These are phyloP conservation scores for Arctia plantaginis DNA, from an alignment of 2,888 invertebrate species.

Conservation along the genomic window DNA sequence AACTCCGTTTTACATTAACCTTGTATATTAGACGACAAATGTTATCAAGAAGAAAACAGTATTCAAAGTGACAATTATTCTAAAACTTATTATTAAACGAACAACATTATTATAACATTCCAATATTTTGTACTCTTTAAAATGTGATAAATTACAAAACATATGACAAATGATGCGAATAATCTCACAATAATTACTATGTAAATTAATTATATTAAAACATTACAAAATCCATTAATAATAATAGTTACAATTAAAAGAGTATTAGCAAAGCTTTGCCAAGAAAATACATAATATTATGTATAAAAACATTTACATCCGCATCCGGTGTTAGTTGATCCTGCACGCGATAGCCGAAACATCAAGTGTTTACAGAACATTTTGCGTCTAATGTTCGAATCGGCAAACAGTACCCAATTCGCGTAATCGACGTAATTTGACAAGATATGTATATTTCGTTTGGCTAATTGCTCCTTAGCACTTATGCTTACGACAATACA, in stretches of 20 bases:
- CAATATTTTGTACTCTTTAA: constrained; percentile 86
- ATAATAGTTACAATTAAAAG: constrained; percentile 81
- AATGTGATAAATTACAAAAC: constrained; percentile 86
- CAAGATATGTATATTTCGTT: neutral
- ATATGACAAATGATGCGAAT: constrained; percentile 74
- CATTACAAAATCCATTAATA: constrained; percentile 84
- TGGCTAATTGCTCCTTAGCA: constrained; percentile 21
- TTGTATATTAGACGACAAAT: constrained; percentile 83
- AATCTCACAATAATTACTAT: constrained; percentile 83
- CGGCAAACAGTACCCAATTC: neutral
- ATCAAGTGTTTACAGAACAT: constrained; percentile 40
- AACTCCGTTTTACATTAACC: constrained; percentile 77
- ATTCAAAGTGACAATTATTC: constrained; percentile 82
- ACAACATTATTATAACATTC: constrained; percentile 85
- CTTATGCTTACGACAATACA: constrained; percentile 35
- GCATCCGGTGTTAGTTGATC: constrained; percentile 54
- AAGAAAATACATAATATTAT: constrained; percentile 67
- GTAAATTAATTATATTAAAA: constrained; percentile 85
- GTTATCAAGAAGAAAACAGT: constrained; percentile 77
- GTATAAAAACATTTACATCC: constrained; percentile 69
- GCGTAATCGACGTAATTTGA: neutral
- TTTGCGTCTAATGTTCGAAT: constrained; percentile 27
- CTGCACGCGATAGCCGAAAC: constrained; percentile 36
- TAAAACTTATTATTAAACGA: constrained; percentile 83
- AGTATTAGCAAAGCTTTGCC: constrained; percentile 77